Conservation (phyloP, 2,113 vertebrate genomes). For the Scartelaos histophorus region DNA sequence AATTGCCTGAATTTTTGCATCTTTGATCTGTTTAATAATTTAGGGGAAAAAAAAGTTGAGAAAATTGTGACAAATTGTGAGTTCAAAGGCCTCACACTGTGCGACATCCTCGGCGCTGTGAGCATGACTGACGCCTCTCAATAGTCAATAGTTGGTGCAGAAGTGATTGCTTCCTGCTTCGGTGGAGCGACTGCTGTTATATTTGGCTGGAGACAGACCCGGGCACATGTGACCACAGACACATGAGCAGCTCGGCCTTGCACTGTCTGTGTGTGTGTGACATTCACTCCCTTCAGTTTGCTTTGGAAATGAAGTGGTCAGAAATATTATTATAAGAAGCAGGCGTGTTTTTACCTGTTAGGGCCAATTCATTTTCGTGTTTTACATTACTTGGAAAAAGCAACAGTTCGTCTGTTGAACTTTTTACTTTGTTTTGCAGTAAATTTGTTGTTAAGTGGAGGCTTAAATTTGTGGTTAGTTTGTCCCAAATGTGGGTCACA, state of each 20-base stretch:
- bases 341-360: conserved; percentile 1
- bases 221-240: conserved; percentile 8
- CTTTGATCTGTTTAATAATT: not conserved
- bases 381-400: not conserved
- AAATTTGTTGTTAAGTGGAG: not conserved
- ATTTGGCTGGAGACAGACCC: conserved; percentile 9
- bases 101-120: conserved; percentile 8
- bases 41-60: not conserved
- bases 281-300: conserved; percentile 1
- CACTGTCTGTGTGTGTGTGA: not conserved
- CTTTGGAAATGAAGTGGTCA: conserved; percentile 11
- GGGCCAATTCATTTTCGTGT: not conserved
- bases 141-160: conserved; percentile 13
- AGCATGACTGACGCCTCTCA: conserved; percentile 29
- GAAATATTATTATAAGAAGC: conserved; percentile 4
- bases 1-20: not conserved
- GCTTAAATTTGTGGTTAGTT: not conserved
- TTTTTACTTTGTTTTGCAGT: not conserved
- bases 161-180: conserved; percentile 57
- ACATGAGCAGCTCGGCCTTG: not conserved
- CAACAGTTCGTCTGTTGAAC: not conserved
- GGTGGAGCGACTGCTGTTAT: conserved; percentile 14
- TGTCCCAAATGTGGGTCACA: not conserved
- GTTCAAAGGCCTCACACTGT: conserved; percentile 9
- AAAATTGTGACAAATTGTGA: not conserved